Evolutionary conservation across 2,113 vertebrate species (phyloP), one percentile per base, ranked within the genome.

Genomic region (Raja brachyura): DNA sequence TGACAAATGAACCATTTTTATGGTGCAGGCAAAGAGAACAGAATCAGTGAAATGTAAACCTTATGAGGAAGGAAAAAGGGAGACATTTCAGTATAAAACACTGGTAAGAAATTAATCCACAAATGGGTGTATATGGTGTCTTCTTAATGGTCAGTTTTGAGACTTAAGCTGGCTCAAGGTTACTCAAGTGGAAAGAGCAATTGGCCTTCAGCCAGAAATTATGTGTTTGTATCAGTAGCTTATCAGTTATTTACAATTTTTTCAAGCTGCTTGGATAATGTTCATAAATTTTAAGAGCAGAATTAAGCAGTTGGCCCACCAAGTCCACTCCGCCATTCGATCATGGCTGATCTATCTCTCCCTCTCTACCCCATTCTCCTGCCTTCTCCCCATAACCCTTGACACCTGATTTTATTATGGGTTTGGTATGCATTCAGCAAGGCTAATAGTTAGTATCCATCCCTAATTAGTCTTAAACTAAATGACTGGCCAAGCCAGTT

Each of bases 1-100:
- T n/a, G n/a, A n/a, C n/a, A 48, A 88, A 88, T 88, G 83, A 88
- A 88, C 59, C 59, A 63, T 31, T 88, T 63, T 61, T 59, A 63
- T 5, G 83, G 59, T 88, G 59, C 83, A 63, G 83, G 83, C 83
- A n/a, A 63, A 86, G 39, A 73, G 70, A 73, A 20, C 20, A 63
- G 14, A 88, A 31, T 18, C 6, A 5, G 2, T 31, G n/a, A 63
- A 66, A 31, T 88, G 59, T 14, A 31, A 88, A 88, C n/a, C 83
- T 88, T 59, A 63, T 54, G 22, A 28, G 81, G 56, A 54, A n/a
- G 81, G 59, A 61, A 25, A 59, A 88, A 88, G 28, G 83, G 61
- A 63, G 75, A 77, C 75, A 33, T 22, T 33, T 77, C 13, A 14
- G 59, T 61, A 31, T 18, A 59, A 61, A n/a, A 59, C n/a, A 63